Base-by-base conservation (phyloP, 1,140 invertebrate species). In the Galleria mellonella region DNA sequence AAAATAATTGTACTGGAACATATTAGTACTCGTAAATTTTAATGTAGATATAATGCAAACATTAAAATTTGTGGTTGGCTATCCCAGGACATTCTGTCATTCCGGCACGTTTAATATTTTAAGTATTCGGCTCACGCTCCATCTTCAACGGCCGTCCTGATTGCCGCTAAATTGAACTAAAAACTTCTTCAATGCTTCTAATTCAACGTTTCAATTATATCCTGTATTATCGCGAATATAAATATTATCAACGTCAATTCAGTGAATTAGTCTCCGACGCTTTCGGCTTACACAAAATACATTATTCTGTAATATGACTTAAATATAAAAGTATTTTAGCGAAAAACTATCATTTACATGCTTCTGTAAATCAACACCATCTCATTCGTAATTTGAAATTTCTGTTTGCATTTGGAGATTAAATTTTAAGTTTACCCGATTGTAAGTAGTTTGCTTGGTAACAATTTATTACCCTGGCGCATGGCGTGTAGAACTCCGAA, bases 81-180 rank as follows among this genome's bases (percentile, higher is more conserved):
- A 64, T 68, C 68, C 63, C 55, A 45, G 60, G 53, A 62, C 52
- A 54, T 51, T 58, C 66, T 66, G 65, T 83, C 67, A 73, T 69
- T 70, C 65, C 60, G 58, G 53, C 66, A 68, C 77, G 63, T 75
- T 82, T 81, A 82, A 82, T 84, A 84, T 81, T 81, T 84, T 72
- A 79, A 54, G 47, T 44, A 84, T 81, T 77, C 81, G 35, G 45
- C 64, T 78, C 81, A 82, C 81, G 81, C 73, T 55, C 63, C 72
- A 44, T 70, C 69, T 73, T 72, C 73, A 76, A 77, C 77, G 67
- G 77, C 62, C 75, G 70, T 68, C 64, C 69, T 84, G 81, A 84
- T 84, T 84, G 77, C 77, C 60, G 67, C 78, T 78, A 84, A 84
- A 82, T 84, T 84, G 70, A 78, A 82, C 77, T 84, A 84, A 82